Percentiles rank a stretch among this genome's conserved stretches.
These are phyloP conservation scores for Uloborus plumipes DNA, from an alignment of 2,888 invertebrate species.

Conservation along the genomic window DNA sequence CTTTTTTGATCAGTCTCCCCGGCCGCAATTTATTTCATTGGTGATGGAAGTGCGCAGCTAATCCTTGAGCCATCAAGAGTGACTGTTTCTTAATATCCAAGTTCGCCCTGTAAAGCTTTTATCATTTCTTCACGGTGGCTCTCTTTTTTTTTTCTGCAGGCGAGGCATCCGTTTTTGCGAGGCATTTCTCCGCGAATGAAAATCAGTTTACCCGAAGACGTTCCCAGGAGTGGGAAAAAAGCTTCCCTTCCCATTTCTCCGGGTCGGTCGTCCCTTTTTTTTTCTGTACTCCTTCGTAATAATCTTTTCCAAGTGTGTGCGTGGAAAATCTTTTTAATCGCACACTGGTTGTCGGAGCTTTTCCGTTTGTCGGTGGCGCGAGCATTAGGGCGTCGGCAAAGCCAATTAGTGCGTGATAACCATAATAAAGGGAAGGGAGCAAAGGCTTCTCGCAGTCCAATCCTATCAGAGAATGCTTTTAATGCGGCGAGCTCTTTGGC, in stretches of 20 bases:
- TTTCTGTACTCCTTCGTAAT: conserved; percentile 39
- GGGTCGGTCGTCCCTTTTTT: conserved; percentile 17
- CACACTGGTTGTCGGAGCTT: conserved; percentile 42
- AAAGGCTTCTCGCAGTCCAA: conserved; percentile 32
- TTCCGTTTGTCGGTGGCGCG: conserved; percentile 42
- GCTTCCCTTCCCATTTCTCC: neutral
- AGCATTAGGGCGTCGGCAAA: conserved; percentile 49
- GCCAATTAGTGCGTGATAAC: conserved; percentile 61
- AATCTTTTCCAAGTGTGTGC: conserved; percentile 54
- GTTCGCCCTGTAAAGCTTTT: conserved; percentile 37
- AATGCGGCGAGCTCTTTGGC: conserved; percentile 53
- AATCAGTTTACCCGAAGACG: conserved; percentile 54
- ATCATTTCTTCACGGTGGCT: conserved; percentile 25
- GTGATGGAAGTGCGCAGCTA: conserved; percentile 21
- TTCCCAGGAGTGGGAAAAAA: conserved; percentile 31
- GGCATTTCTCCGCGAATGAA: conserved; percentile 49
- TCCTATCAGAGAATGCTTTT: conserved; percentile 60
- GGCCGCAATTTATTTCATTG: too few species aligned
- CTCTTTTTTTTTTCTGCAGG: too few species aligned
- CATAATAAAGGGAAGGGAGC: conserved; percentile 44
- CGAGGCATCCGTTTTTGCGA: conserved; percentile 20
- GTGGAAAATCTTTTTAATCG: conserved; percentile 59
- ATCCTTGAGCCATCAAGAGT: conserved; percentile 25
- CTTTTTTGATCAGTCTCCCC: too few species aligned
- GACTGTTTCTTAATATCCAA: conserved; percentile 30